These are phyloP conservation scores for Mastomys coucha DNA, from an alignment of 2,113 vertebrate species.

Conservation along the genomic window DNA sequence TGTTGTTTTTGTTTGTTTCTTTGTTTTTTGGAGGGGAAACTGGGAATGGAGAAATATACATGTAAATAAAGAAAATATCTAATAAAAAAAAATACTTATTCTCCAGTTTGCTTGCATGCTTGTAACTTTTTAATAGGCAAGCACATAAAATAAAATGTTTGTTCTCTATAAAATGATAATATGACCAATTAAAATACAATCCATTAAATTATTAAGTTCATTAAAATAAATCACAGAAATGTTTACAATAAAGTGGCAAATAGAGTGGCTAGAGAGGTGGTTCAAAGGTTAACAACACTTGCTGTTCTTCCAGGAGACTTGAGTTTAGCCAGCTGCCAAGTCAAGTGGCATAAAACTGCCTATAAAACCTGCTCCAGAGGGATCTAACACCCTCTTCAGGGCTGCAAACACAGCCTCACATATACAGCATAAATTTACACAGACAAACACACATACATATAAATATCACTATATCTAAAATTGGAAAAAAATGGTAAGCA, in stretches of 20 bases:
- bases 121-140: conserved; percentile 41
- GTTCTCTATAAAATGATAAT: conserved; percentile 53
- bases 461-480: background rate
- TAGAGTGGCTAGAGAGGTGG: background rate
- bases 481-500: background rate
- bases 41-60: too few relatives aligned
- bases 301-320: background rate
- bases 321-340: background rate
- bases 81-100: background rate
- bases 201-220: conserved; percentile 26
- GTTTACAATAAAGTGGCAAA: background rate
- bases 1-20: too few relatives aligned
- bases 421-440: background rate
- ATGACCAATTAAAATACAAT: conserved; percentile 62
- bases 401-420: background rate
- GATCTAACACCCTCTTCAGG: background rate
- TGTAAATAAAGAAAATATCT: too few relatives aligned
- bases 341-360: background rate
- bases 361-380: background rate
- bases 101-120: conserved; percentile 37
- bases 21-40: too few relatives aligned
- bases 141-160: background rate
- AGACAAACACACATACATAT: background rate
- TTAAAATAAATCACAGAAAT: conserved; percentile 13
- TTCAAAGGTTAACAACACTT: background rate